Base-by-base conservation (phyloP, 2,888 invertebrate genomes). In the Pachycephus smyrnensis region DNA sequence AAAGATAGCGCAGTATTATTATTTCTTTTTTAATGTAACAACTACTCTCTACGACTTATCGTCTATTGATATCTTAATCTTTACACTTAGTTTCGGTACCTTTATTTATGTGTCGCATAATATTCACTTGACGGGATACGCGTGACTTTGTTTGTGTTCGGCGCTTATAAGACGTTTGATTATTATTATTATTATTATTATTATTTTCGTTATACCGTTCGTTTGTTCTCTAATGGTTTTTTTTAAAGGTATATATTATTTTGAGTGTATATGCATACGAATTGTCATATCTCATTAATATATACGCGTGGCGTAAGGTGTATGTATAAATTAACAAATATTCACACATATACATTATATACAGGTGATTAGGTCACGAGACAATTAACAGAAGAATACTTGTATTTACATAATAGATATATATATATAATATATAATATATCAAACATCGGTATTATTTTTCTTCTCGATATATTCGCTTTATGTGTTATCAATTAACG, bases 261-360 rank as follows among this genome's bases (percentile, higher is more conserved):
- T 1, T 55, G 55, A 55, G 55, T 55, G 55, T 55, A 55, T 55
- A 55, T 55, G 55, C 55, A 55, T 55, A 55, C 55, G 55, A 55
- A 23, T 55, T 55, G 23, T 55, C 55, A 55, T 55, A 55, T 55
- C 23, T 55, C 15, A 55, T 55, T 55, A 55, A 55, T 23, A 55
- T 55, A 55, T 23, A 55, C 55, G 23, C 23, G 55, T 55, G 55
- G 9, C 6, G 55, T 55, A 55, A 37, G 32, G 23, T 68, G 69
- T 40, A 30, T 75, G 75, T 77, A 80, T 79, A 33, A 71, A 79
- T 84, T 84, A 84, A 85, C 80, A 84, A 85, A 84, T 88, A 89
- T 85, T 87, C 86, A 88, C 87, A 87, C 88, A 89, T 89, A 88
- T 89, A 89, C 88, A 88, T 83, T 89, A 89, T 89, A 75, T 89